Base-by-base conservation (phyloP, 2,888 invertebrate species). In the Nymphalis urticae region DNA sequence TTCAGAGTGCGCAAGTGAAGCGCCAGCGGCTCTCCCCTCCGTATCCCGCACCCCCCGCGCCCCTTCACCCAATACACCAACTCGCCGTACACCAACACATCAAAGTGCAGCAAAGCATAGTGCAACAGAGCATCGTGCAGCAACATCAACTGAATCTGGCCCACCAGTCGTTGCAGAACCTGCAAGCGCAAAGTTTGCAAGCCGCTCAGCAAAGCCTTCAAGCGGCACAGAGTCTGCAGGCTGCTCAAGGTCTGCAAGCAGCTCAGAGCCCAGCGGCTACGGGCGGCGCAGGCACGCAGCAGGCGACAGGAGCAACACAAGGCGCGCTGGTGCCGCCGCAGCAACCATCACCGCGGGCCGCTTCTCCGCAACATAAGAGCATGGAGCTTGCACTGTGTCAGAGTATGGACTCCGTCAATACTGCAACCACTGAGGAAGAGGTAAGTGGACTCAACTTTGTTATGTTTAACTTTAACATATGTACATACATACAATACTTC, bases 331-430 rank as follows among this genome's bases (percentile, higher is more conserved):
- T 88, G 83, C 85, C 92, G 76, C 88, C 91, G 82, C 90, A 71
- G 59, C 71, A 71, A 50, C 83, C 89, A 69, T 90, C 92, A 74
- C 90, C 90, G 82, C 83, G 88, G 75, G 76, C 90, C 75, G 76
- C 82, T 69, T 89, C 90, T 66, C 89, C 92, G 70, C 91, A 89
- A 72, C 89, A 92, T 82, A 90, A 92, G 87, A 91, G 80, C 81
- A 93, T 93, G 93, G 93, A 93, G 85, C 94, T 96, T 86, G 96
- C 97, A 83, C 94, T 97, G 85, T 98, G 98, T 88, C 98, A 98
- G 93, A 98, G 98, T 94, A 98, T 98, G 98, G 98, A 98, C 94
- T 98, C 98, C 82, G 98, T 98, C 88, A 98, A 98, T 94, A 98
- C 98, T 81, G 96, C 96, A 86, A 97, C 97, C 88, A 97, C 97